Conservation (phyloP, 1,140 invertebrate genomes). For the Cephus cinctus region DNA sequence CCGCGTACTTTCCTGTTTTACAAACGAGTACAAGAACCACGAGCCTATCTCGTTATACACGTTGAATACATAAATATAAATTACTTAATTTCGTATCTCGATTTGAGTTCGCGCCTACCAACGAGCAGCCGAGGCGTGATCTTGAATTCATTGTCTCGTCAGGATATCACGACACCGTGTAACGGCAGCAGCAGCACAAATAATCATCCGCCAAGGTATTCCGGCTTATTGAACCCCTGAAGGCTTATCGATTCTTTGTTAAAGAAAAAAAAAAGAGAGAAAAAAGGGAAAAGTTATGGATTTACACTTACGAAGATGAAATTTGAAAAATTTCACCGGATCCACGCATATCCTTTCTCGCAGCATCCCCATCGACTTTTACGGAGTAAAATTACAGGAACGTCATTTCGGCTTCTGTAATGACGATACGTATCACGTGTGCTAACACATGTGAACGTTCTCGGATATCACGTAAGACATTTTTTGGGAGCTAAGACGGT, state of each 20-base stretch:
- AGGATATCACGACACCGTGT: neutral
- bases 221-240: no score
- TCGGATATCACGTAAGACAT: constrained; percentile 25
- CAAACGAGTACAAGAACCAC: constrained; percentile 16
- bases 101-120: constrained; percentile 36
- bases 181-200: neutral
- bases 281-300: no score
- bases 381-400: constrained; percentile 29
- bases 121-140: constrained; percentile 34
- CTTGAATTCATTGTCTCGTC: constrained; percentile 49
- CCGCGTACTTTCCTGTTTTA: constrained; percentile 16
- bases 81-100: constrained; percentile 44
- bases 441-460: constrained; percentile 25
- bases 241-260: no score
- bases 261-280: no score
- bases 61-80: constrained; percentile 47
- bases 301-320: no score
- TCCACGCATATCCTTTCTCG: no score
- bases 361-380: constrained; percentile 7
- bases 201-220: neutral
- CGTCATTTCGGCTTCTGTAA: constrained; percentile 22
- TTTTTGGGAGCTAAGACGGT: constrained; percentile 21
- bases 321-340: no score
- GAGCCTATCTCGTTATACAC: constrained; percentile 32
- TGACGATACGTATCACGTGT: constrained; percentile 18